Evolutionary conservation across 2,113 vertebrate genomes (phyloP).

Genomic region (Myotis davidii): DNA sequence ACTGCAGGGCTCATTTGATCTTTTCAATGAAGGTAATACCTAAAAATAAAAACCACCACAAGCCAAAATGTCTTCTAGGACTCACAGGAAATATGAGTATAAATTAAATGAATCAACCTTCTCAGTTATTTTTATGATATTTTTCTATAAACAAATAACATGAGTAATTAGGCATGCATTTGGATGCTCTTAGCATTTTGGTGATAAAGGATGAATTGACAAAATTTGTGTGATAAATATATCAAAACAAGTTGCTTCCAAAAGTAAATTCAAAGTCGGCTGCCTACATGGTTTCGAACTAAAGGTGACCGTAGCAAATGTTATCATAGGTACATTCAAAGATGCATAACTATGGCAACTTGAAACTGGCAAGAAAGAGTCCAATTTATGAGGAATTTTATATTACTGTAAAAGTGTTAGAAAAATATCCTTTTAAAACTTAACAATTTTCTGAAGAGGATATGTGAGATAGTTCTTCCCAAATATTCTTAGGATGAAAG

Average conservation of each 20-base stretch:
- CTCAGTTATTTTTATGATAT: conserved; percentile 21
- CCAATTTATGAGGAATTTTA: conserved; percentile 29
- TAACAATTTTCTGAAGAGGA: conserved; percentile 19
- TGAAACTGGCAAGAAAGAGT: conserved; percentile 13
- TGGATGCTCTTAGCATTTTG: not conserved
- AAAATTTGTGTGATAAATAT: not conserved
- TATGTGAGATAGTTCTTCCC: conserved; percentile 24
- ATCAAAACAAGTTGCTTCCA: not conserved
- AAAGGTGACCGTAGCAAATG: not conserved
- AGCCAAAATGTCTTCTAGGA: not conserved
- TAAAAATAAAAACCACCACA: not conserved
- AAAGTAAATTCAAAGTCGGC: not conserved
- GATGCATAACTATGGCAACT: not conserved
- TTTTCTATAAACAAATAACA: conserved; percentile 47
- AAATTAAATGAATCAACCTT: not conserved
- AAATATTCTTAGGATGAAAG: conserved; percentile 37
- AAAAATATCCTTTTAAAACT: conserved; percentile 13
- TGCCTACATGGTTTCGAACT: not conserved
- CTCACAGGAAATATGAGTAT: not conserved
- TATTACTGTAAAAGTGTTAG: conserved; percentile 32
- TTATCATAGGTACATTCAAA: not conserved
- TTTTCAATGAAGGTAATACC: not conserved
- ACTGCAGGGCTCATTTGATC: not conserved
- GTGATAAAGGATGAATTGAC: conserved; percentile 6
- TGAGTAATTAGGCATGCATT: conserved; percentile 5